A percentile compares a stretch with the other conserved stretches of the same genome.
These are phyloP conservation scores for Laothoe populi DNA, from an alignment of 2,888 invertebrate species.

Conservation along the genomic window DNA sequence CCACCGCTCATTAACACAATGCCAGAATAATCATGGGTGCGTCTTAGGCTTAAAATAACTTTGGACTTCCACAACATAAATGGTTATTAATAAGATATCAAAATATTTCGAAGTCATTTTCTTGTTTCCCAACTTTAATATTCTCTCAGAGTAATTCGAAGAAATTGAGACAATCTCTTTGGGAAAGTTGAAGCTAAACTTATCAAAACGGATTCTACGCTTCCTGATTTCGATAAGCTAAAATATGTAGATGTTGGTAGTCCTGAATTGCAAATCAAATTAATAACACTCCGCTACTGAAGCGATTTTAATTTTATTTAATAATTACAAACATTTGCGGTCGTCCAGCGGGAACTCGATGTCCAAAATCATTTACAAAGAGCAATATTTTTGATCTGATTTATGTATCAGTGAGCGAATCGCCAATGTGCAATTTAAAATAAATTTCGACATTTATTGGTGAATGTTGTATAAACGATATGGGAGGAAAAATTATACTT, in stretches of 20 bases:
- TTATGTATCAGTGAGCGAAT: conserved; percentile 19
- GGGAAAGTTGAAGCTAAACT: neutral
- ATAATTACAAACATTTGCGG: conserved; percentile 22
- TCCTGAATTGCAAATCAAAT: conserved; percentile 4
- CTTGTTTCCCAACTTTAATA: no score
- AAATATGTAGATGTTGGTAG: conserved; percentile 5
- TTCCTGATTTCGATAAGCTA: neutral
- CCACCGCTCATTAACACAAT: no score
- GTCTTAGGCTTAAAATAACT: no score
- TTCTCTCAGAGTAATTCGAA: neutral
- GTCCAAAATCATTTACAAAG: conserved; percentile 25
- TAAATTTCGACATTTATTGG: conserved; percentile 1
- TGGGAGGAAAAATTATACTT: neutral
- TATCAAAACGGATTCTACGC: neutral
- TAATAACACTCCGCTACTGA: neutral
- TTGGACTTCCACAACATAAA: no score
- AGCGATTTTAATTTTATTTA: conserved; percentile 14
- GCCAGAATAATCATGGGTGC: no score
- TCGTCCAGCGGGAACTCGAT: conserved; percentile 1
- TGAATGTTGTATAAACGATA: neutral
- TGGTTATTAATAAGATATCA: no score
- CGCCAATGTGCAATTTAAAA: conserved; percentile 17
- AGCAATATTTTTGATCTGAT: conserved; percentile 27
- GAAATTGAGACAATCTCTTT: no score
- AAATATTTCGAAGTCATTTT: no score